Base-by-base conservation (phyloP, 2,888 invertebrate species). In the Lasius platythorax region DNA sequence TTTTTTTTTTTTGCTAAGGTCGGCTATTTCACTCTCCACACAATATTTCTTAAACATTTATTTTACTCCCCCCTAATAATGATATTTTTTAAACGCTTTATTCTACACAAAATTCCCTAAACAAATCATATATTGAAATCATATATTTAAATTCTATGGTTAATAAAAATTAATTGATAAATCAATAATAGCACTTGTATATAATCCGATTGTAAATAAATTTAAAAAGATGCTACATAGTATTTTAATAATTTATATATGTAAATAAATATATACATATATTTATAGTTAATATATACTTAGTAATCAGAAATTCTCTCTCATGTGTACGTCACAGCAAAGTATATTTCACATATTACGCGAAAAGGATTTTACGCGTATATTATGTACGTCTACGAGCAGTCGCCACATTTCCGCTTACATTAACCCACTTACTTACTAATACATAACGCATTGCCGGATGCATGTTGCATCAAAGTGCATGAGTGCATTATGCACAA, bases 381-480 rank as follows among this genome's bases (percentile, higher is more conserved):
- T 9, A 28, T 4, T 15, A 37, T 28, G 30, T 23, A 53, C 28
- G 15, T 50, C 46, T 28, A 33, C 8, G 15, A 67, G 15, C 5
- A 67, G 67, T 56, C 3, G 23, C 4, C 40, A 40, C 2, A 46
- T 56, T 68, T 78, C 30, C 40, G 68, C 56, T 56, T 56, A 18
- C 15, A 74, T 12, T 43, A 43, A n/a, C 18, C 33, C 9, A 50
- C 28, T 76, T 15, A 30, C 46, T 78, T 68, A 78, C 43, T 67
- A 78, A 58, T 58, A 58, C 53, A 78, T 43, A 30, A 68, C 30
- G 40, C 43, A 68, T 78, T 28, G n/a, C 30, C 4, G 18, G 67
- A 8, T 67, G 67, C 28, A 28, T 2, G 12, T 18, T 68, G 56
- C 68, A 58, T 78, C 30, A 68, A 78, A 67, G 40, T 78, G 43